Evolutionary conservation across 2,888 invertebrate species (phyloP).

Genomic region (Cetonia aurata): DNA sequence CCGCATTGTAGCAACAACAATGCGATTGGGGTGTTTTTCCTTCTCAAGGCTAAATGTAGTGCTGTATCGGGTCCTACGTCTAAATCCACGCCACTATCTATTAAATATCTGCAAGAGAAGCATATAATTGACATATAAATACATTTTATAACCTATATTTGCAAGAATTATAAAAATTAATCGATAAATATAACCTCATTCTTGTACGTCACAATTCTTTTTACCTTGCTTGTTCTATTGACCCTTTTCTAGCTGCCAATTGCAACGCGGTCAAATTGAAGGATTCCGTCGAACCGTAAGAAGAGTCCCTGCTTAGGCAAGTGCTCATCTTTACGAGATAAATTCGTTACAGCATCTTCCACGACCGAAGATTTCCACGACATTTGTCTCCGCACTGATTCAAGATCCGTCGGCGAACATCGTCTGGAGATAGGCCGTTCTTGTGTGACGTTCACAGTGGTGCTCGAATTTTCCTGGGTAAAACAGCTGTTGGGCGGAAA

Average conservation of each 20-base stretch:
- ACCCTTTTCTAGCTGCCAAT: slow-evolving; percentile 60
- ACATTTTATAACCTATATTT: neutral
- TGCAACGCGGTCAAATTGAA: slow-evolving; percentile 62
- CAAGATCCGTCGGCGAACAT: neutral
- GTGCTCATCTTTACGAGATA: slow-evolving; percentile 28
- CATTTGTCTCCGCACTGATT: neutral
- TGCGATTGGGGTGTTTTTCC: slow-evolving; percentile 71
- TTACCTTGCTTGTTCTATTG: slow-evolving; percentile 61
- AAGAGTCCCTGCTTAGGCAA: slow-evolving; percentile 55
- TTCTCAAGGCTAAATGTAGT: slow-evolving; percentile 72
- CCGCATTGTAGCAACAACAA: slow-evolving; percentile 73
- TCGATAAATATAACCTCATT: slow-evolving; percentile 5
- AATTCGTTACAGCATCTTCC: slow-evolving; percentile 15
- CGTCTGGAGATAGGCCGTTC: slow-evolving; percentile 10
- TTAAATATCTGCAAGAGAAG: slow-evolving; percentile 59
- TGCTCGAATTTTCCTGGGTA: slow-evolving; percentile 22
- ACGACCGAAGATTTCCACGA: slow-evolving; percentile 8
- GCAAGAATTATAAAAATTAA: neutral
- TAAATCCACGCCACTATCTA: slow-evolving; percentile 63
- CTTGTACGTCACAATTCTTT: slow-evolving; percentile 38
- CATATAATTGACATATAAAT: neutral
- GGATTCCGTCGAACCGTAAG: slow-evolving; percentile 60
- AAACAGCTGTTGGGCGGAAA: slow-evolving; percentile 43
- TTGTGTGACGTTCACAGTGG: neutral
- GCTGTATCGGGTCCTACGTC: slow-evolving; percentile 68